Percentiles rank a stretch among this genome's conserved stretches.
These are phyloP conservation scores for Pedetes capensis DNA, from an alignment of 2,113 vertebrate species.

Conservation along the genomic window DNA sequence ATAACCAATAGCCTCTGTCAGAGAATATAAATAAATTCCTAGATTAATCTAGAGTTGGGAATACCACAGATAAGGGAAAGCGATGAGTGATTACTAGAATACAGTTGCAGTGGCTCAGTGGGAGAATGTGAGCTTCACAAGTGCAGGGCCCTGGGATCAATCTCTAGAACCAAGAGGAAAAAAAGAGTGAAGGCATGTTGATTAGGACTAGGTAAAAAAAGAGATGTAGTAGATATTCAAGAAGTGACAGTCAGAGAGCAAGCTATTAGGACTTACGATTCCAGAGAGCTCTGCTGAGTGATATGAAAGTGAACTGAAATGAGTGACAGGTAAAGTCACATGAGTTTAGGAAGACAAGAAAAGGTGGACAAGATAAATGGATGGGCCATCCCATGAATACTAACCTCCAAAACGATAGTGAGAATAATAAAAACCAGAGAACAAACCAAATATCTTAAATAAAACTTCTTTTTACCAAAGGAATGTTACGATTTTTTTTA, in stretches of 20 bases:
- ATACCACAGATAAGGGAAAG: not conserved
- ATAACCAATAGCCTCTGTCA: not conserved
- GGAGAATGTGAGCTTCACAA: not conserved
- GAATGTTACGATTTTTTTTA: not conserved
- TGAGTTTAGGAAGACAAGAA: not conserved
- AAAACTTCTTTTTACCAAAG: not conserved
- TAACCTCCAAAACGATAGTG: not conserved
- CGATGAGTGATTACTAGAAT: not conserved
- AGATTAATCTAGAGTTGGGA: slow-evolving; percentile 2
- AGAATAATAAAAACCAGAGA: not conserved
- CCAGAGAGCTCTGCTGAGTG: not conserved
- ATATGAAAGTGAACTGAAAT: not conserved
- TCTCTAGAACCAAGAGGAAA: not conserved
- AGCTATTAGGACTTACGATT: not conserved
- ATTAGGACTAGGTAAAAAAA: not conserved
- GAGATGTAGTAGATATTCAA: not conserved
- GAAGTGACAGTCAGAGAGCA: not conserved
- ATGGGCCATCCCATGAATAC: not conserved
- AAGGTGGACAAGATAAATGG: not conserved
- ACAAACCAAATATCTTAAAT: slow-evolving; percentile 5
- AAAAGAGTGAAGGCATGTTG: not conserved
- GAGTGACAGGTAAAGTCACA: not conserved
- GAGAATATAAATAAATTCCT: slow-evolving; percentile 20
- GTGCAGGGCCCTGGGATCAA: not conserved
- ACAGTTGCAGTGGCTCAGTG: not conserved